Conservation (phyloP, 2,113 vertebrate genomes). For the Paramisgurnus dabryanus region DNA sequence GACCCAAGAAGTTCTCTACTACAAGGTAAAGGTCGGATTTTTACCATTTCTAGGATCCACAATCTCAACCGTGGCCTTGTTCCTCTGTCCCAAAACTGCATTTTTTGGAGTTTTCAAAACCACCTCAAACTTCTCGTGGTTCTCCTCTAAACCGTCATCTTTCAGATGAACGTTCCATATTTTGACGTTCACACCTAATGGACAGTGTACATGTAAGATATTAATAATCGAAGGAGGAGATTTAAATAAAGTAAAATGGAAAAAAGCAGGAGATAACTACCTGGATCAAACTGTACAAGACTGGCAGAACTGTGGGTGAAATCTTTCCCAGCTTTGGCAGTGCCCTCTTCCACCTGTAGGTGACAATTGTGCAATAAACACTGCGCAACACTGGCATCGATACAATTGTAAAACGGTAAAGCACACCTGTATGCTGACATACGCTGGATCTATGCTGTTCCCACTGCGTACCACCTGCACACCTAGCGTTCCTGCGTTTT, state of each 20-base stretch:
- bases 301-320: slow-evolving; percentile 70
- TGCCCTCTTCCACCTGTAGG: slow-evolving; percentile 71
- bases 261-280: slow-evolving; percentile 46
- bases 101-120: slow-evolving; percentile 66
- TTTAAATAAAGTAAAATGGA: neutral
- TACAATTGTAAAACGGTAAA: neutral
- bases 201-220: neutral
- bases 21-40: neutral
- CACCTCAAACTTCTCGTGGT: slow-evolving; percentile 73
- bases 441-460: slow-evolving; percentile 70
- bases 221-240: neutral
- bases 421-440: slow-evolving; percentile 69
- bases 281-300: slow-evolving; percentile 78
- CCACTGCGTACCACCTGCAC: slow-evolving; percentile 72
- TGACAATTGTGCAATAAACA: slow-evolving; percentile 1
- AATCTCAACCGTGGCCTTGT: slow-evolving; percentile 68
- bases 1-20: too few relatives aligned
- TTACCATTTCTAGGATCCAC: slow-evolving; percentile 72
- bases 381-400: neutral
- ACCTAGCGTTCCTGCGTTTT: slow-evolving; percentile 71
- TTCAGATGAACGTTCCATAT: slow-evolving; percentile 71
- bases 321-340: slow-evolving; percentile 67
- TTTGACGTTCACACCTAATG: slow-evolving; percentile 78
- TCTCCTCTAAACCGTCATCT: slow-evolving; percentile 79
- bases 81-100: slow-evolving; percentile 69